These are phyloP conservation scores for Drosophila trapezifrons DNA, from an alignment of 1,140 invertebrate genomes.

Conservation along the genomic window DNA sequence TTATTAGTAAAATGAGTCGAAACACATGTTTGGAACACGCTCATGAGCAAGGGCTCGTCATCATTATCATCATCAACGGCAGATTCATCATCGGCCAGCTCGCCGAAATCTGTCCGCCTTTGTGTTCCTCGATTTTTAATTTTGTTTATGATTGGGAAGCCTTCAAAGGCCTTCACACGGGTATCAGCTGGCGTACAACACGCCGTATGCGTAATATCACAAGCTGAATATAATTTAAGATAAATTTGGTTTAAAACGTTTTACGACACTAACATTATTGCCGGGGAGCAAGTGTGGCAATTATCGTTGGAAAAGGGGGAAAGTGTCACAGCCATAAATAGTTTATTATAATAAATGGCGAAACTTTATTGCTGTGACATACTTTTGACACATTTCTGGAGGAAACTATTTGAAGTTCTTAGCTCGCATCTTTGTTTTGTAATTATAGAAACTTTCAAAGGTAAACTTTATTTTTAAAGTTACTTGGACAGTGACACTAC, in stretches of 20 bases:
- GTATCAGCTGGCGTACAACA: conserved; percentile 36
- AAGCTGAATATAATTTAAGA: conserved; percentile 33
- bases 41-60: conserved; percentile 25
- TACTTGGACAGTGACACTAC: neutral
- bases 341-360: neutral
- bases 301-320: conserved; percentile 13
- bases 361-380: neutral
- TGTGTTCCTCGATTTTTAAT: conserved; percentile 38
- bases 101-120: conserved; percentile 28
- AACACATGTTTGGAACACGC: conserved; percentile 64
- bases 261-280: conserved; percentile 43
- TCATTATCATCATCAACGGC: conserved; percentile 52
- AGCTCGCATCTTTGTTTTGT: neutral
- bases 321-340: conserved; percentile 13
- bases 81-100: conserved; percentile 61
- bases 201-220: conserved; percentile 63
- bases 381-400: neutral
- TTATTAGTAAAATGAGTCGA: conserved; percentile 80
- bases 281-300: conserved; percentile 32
- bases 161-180: conserved; percentile 35
- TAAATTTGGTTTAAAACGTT: conserved; percentile 50
- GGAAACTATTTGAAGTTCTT: neutral
- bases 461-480: neutral
- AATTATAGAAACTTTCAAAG: neutral
- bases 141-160: conserved; percentile 49